Conservation (phyloP, 2,888 invertebrate species). For the Cheilosia vulpina region DNA sequence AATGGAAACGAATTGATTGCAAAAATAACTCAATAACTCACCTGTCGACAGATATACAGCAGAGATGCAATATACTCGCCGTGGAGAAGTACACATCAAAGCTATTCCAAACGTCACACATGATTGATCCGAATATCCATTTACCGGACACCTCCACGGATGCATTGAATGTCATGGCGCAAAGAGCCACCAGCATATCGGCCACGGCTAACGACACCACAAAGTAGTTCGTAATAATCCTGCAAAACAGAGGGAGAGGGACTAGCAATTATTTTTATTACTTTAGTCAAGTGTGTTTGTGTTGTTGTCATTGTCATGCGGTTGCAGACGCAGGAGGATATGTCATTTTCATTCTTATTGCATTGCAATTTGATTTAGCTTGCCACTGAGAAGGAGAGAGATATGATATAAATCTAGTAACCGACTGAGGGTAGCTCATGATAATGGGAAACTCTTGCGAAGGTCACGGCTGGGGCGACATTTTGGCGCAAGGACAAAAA, state of each 20-base stretch:
- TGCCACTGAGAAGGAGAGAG: conserved; percentile 15
- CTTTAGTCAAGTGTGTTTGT: conserved; percentile 2
- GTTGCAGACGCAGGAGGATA: conserved; percentile 10
- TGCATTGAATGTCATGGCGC: conserved; percentile 96
- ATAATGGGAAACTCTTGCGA: conserved; percentile 24
- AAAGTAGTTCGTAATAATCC: conserved; percentile 97
- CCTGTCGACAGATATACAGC: conserved; percentile 95
- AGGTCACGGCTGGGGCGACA: conserved; percentile 71
- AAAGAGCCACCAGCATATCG: conserved; percentile 95
- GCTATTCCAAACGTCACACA: conserved; percentile 98
- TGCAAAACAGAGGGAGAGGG: conserved; percentile 72
- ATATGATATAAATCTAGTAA: conserved; percentile 23
- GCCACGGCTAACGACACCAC: conserved; percentile 97
- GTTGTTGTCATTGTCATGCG: conserved; percentile 9
- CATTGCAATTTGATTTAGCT: conserved; percentile 70
- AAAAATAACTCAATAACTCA: conserved; percentile 77
- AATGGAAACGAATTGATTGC: conserved; percentile 65
- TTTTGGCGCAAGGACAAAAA: conserved; percentile 73
- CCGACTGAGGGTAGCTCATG: neutral
- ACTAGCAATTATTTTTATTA: conserved; percentile 52
- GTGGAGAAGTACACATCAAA: conserved; percentile 97
- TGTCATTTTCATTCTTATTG: conserved; percentile 59
- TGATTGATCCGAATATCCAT: conserved; percentile 95
- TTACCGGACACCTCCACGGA: conserved; percentile 92
- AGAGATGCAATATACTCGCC: conserved; percentile 95